Evolutionary conservation across 2,113 vertebrate species (phyloP), one percentile per base, ranked within the genome.

Genomic region (Dipodomys stephensi): DNA sequence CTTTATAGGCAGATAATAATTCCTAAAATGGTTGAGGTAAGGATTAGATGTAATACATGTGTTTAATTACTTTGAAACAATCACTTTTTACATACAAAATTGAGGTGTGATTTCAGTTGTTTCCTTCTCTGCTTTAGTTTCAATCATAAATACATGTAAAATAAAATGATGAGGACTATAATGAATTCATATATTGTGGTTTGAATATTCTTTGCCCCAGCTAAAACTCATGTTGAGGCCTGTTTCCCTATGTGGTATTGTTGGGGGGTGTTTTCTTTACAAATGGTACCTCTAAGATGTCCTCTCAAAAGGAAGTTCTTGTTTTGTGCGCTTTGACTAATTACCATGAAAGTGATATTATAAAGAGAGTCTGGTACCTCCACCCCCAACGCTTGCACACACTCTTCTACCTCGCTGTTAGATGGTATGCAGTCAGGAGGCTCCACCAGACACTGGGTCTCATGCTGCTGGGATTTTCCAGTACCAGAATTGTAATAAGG

Each of bases 1-100:
- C 72, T 91, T 73, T 46, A 88, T 89, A 84, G 57, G 30, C 32
- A 6, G 20, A 72, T 88, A 35, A 74, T 69, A 44, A 68, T 92
- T 79, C 7, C 16, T 68, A 57, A 8, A 83, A 30, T 74, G 62
- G 2, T 1, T 79, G 4, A 7, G 62, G 2, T 94, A 22, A 93
- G 35, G 49, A 83, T 79, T 39, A 76, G 83, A 12, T 65, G 27
- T 16, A 83, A 18, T 67, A 46, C 79, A 46, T 85, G 6, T 79
- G n/a, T 49, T 90, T 83, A 92, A 85, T 6, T 12, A 22, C 30
- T 64, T 68, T 39, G 39, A 85, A 83, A 74, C 60, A 6, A 35
- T 13, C 60, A 77, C 12, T 18, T 35, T 82, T 62, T 19, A 16
- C 39, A 81, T 28, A 49, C 7, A 72, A 76, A 85, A 79, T 6